Base-by-base conservation (phyloP, 2,113 vertebrate genomes). In the Paradisaea rubra region DNA sequence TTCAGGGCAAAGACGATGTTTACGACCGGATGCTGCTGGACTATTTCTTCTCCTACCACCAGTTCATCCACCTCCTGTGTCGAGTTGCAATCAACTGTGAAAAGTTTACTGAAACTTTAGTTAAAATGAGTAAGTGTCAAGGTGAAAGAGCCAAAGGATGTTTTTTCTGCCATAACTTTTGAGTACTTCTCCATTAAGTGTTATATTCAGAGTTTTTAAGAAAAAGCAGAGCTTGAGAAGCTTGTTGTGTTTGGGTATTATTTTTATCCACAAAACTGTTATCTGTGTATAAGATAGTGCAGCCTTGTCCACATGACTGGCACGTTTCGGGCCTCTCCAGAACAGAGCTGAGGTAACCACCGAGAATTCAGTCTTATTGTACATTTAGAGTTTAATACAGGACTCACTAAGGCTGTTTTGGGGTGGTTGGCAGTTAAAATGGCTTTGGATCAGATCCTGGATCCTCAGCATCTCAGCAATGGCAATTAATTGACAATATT, bases 81-180 rank as follows among this genome's bases (percentile, higher is more conserved):
- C 98, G 99, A 71, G 99, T 99, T 92, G 99, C 99, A 97, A 99
- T 99, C 98, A 99, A 99, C 98, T 99, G 99, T 97, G 99, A 99
- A 97, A 99, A 99, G 96, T 99, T 99, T 97, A 99, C 99, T 23
- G 99, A 99, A 97, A 99, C 99, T 14, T 98, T 99, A 87, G 98
- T 99, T 97, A 99, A 99, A 97, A 98, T 99, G 82, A 99, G 99
- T 99, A 98, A 93, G 99, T 98, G 82, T 92, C 90, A 53, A 94
- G 90, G 90, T 95, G 94, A 82, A 97, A 93, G 86, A 93, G 93
- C 93, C 90, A 65, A 72, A 91, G 88, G 89, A 59, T 56, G 81
- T 83, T 89, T 91, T 52, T 68, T 8, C 35, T 77, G 35, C 37
- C 56, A 4, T 71, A 64, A 25, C 30, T 49, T 37, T n/a, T 10